phyloP scores from a whole-genome alignment of 2,888 invertebrate genomes.

The Agonopterix alstromeriana region DNA sequence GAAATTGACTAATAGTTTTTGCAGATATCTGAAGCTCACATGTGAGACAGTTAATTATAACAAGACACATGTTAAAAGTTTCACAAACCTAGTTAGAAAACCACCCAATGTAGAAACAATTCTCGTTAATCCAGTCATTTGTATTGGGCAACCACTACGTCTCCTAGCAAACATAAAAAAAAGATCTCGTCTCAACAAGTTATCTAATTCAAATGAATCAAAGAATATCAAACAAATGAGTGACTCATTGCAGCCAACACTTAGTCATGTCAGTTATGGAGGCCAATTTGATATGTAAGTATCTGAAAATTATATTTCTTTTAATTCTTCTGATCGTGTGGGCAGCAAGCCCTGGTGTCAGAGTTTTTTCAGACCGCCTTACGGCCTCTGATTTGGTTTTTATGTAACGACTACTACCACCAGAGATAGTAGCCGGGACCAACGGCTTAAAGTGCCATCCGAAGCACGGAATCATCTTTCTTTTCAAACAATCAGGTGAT shows the following conservation, averaged over 20 bases:
- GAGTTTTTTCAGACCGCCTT: no score
- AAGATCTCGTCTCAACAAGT: conserved; percentile 30
- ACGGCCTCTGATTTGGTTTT: no score
- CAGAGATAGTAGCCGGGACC: no score
- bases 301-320: neutral
- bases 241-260: conserved; percentile 41
- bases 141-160: conserved; percentile 26
- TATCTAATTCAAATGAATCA: conserved; percentile 30
- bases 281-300: conserved; percentile 57
- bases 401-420: no score
- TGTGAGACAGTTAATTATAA: conserved; percentile 38
- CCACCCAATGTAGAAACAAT: conserved; percentile 28
- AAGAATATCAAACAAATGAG: conserved; percentile 44
- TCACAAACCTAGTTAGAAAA: conserved; percentile 36
- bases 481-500: no score
- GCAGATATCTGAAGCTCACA: conserved; percentile 57
- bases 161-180: conserved; percentile 36
- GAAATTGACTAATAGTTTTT: conserved; percentile 68
- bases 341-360: no score
- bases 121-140: conserved; percentile 16
- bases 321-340: no score
- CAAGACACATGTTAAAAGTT: conserved; percentile 41
- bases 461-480: no score
- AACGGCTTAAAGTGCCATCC: no score
- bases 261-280: conserved; percentile 42